Evolutionary conservation across 2,888 invertebrate species (phyloP), one percentile per base, ranked within the genome.

Genomic region (Ephialtes manifestator): DNA sequence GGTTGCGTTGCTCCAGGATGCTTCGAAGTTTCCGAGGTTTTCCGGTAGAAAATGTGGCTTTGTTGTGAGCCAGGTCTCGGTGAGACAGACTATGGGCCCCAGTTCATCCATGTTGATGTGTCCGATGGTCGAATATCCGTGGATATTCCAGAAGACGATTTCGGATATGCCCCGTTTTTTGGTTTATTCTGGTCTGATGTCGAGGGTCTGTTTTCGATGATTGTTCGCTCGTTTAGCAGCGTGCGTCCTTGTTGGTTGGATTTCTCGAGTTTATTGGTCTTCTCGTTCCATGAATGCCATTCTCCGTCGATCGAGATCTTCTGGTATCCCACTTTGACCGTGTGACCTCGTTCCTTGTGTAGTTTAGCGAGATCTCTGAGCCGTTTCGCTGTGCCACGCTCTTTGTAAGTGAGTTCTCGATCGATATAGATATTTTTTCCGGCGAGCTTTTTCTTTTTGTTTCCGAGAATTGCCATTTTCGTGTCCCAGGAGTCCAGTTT

Each of bases 261-360:
- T n/a, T n/a, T n/a, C n/a, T n/a, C n/a, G n/a, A n/a, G n/a, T n/a
- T n/a, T n/a, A n/a, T n/a, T n/a, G n/a, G n/a, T n/a, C n/a, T n/a
- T n/a, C n/a, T n/a, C n/a, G 28, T 71, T 28, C 72, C 72, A 71
- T 28, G 53, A 71, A 11, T 53, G 8, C 72, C 72, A 71, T 28
- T 53, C 53, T 71, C 72, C 72, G 28, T 71, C 72, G 24, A 71
- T 71, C 28, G 51, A 51, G 5, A 71, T 0, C 28, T 71, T 71
- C 13, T 71, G 72, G 72, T 13, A 71, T 0, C 53, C 72, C 28
- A 28, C 20, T 71, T 28, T 71, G 0, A 71, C 72, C 10, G 15
- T 71, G 13, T 28, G 51, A 2, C 72, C 72, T 53, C 53, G 39
- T 24, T 4, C 51, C 53, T 31, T 71, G 15, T 51, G 53, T 31